Conservation (phyloP, 2,113 vertebrate species). For the Ictalurus furcatus region DNA sequence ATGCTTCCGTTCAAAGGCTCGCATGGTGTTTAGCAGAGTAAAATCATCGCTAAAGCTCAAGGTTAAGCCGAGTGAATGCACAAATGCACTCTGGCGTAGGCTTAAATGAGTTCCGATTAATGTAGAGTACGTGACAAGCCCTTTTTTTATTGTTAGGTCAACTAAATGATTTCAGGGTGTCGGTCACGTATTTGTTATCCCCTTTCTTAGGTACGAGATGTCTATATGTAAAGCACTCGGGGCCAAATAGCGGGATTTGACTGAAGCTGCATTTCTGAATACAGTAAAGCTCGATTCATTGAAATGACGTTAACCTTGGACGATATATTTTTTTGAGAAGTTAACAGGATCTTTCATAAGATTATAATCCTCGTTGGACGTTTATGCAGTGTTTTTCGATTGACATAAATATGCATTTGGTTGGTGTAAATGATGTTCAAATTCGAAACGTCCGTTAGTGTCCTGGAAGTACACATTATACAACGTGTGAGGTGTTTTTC, state of each 20-base stretch:
- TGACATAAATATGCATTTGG: neutral
- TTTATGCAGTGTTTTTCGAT: neutral
- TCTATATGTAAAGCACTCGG: neutral
- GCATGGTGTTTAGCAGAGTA: neutral
- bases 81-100: neutral
- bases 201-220: neutral
- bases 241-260: neutral
- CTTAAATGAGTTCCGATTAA: constrained; percentile 32
- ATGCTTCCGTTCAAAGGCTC: neutral
- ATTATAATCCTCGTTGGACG: neutral
- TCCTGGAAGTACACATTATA: neutral
- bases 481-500: neutral
- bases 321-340: neutral
- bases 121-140: neutral
- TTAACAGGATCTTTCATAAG: neutral
- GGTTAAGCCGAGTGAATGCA: constrained; percentile 23
- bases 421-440: neutral
- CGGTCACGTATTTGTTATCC: neutral
- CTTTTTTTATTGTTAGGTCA: neutral
- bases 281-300: neutral
- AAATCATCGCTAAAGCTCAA: constrained; percentile 22
- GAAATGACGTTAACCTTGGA: neutral
- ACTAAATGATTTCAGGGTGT: neutral
- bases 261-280: neutral
- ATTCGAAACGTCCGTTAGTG: too few relatives aligned